Percentiles rank a stretch among this genome's conserved stretches.
Conservation (phyloP, 2,797 vertebrate genomes). For the Tinamus major region DNA sequence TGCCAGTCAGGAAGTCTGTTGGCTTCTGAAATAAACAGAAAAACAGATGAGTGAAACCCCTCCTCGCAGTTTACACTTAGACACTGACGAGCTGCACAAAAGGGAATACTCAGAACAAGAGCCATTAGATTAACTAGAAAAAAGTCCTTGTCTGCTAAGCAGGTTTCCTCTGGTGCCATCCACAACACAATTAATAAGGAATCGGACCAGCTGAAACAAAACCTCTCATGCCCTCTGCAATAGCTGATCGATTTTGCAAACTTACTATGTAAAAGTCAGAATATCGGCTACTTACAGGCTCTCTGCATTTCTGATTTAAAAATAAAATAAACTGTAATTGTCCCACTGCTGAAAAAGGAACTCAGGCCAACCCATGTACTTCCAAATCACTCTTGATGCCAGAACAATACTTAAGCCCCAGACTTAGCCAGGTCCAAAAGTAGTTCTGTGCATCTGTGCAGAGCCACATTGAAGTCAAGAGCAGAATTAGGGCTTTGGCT, state of each 20-base stretch:
- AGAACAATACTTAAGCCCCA: slow-evolving; percentile 31
- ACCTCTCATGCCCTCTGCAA: slow-evolving; percentile 45
- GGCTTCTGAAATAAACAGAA: slow-evolving; percentile 56
- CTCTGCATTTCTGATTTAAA: neutral
- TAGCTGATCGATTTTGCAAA: slow-evolving; percentile 66
- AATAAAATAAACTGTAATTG: neutral
- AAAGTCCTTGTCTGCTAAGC: slow-evolving; percentile 39
- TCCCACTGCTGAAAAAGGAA: slow-evolving; percentile 40
- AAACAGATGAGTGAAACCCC: neutral
- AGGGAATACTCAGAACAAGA: slow-evolving; percentile 3
- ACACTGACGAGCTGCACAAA: neutral
- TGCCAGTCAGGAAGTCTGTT: neutral
- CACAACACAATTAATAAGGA: slow-evolving; percentile 22
- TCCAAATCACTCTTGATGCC: slow-evolving; percentile 8
- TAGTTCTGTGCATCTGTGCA: slow-evolving; percentile 20
- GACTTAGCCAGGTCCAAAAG: neutral
- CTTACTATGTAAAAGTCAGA: neutral
- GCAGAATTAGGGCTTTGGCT: neutral
- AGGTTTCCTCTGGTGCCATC: slow-evolving; percentile 41
- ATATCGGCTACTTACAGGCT: neutral
- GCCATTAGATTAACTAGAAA: neutral
- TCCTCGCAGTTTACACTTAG: neutral
- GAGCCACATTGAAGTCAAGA: neutral
- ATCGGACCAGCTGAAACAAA: neutral
- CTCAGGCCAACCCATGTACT: slow-evolving; percentile 28